These are phyloP conservation scores for Xiphydria camelus DNA, from an alignment of 2,888 invertebrate genomes.

Conservation along the genomic window DNA sequence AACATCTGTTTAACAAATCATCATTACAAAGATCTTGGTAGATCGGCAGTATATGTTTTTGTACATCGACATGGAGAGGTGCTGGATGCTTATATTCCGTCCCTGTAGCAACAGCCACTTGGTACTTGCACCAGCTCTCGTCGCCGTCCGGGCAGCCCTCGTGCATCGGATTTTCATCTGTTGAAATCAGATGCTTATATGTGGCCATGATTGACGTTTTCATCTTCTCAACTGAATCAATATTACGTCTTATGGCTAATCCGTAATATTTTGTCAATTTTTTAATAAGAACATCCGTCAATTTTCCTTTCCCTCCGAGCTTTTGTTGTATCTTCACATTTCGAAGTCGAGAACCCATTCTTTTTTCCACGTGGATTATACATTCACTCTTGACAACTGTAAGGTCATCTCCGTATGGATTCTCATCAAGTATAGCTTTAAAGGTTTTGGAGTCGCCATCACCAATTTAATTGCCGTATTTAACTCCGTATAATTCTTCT, in stretches of 20 bases:
- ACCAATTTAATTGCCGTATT: slow-evolving; percentile 12
- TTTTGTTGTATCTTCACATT: slow-evolving; percentile 14
- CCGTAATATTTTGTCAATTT: slow-evolving; percentile 28
- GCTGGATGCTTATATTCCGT: slow-evolving; percentile 11
- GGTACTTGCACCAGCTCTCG: slow-evolving; percentile 24
- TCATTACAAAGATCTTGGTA: slow-evolving; percentile 15
- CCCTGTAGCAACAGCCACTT: slow-evolving; percentile 11
- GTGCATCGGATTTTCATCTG: slow-evolving; percentile 24
- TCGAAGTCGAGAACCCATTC: slow-evolving; percentile 11
- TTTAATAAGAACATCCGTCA: slow-evolving; percentile 24
- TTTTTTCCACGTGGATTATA: slow-evolving; percentile 11
- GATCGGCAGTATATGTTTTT: slow-evolving; percentile 16
- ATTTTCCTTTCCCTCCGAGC: slow-evolving; percentile 19
- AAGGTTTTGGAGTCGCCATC: slow-evolving; percentile 10
- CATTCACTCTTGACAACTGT: slow-evolving; percentile 10
- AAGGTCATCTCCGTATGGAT: slow-evolving; percentile 8
- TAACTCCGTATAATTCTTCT: slow-evolving; percentile 7
- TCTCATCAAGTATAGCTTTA: slow-evolving; percentile 7
- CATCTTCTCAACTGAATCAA: slow-evolving; percentile 26
- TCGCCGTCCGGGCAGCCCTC: slow-evolving; percentile 20
- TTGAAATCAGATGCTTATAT: slow-evolving; percentile 22
- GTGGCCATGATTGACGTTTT: slow-evolving; percentile 27
- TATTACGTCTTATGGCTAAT: slow-evolving; percentile 26
- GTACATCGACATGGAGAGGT: slow-evolving; percentile 16
- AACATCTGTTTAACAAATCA: slow-evolving; percentile 16